These are phyloP conservation scores for Helleia helle DNA, from an alignment of 2,888 invertebrate species.

Conservation along the genomic window DNA sequence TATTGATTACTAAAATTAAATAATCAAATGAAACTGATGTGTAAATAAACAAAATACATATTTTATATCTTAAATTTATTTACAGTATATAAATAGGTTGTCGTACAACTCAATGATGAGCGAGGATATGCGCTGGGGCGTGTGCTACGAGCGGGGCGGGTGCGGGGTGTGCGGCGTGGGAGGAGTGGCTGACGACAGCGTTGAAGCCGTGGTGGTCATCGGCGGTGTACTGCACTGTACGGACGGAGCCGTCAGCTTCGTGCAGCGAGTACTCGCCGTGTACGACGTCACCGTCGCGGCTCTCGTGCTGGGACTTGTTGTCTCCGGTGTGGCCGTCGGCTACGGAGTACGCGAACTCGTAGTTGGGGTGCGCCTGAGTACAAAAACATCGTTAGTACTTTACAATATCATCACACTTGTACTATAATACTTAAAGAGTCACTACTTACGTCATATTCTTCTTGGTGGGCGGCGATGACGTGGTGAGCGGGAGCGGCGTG, in stretches of 20 bases:
- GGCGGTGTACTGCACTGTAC: conserved; percentile 68
- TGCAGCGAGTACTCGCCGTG: conserved; percentile 60
- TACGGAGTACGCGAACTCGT: conserved; percentile 73
- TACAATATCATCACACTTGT: neutral
- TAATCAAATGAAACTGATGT: too few relatives aligned
- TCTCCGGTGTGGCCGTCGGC: conserved; percentile 74
- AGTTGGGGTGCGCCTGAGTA: conserved; percentile 55
- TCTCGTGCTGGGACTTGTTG: conserved; percentile 74
- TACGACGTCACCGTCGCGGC: conserved; percentile 76
- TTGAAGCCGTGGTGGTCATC: conserved; percentile 69
- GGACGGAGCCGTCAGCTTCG: conserved; percentile 68
- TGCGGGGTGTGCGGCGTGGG: conserved; percentile 36
- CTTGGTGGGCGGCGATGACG: neutral
- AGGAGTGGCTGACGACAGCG: conserved; percentile 55
- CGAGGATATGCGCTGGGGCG: conserved; percentile 18
- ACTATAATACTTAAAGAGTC: neutral
- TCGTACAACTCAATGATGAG: neutral
- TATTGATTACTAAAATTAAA: too few relatives aligned
- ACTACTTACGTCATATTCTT: neutral
- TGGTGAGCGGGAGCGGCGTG: neutral
- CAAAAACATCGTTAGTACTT: neutral
- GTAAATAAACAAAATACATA: too few relatives aligned
- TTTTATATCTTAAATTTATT: too few relatives aligned
- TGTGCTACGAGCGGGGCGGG: neutral
- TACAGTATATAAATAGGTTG: too few relatives aligned